Conservation (phyloP, 2,888 invertebrate species). For the Tinea semifulvella region DNA sequence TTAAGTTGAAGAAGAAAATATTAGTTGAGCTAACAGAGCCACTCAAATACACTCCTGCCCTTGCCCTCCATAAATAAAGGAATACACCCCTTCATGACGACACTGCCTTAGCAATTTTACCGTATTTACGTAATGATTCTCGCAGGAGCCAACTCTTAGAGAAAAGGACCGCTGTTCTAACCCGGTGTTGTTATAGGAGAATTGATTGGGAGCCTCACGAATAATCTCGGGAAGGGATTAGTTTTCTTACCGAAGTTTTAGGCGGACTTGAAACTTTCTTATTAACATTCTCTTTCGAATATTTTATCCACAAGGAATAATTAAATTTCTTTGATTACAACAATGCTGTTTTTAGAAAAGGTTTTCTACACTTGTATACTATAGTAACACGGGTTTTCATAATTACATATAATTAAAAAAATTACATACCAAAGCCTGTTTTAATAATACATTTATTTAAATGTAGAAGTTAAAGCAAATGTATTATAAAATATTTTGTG, state of each 20-base stretch:
- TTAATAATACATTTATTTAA: too few species aligned
- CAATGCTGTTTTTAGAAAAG: too few species aligned
- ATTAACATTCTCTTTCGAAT: slow-evolving; percentile 41
- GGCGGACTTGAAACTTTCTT: slow-evolving; percentile 31
- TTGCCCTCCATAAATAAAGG: slow-evolving; percentile 49
- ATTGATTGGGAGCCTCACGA: slow-evolving; percentile 51
- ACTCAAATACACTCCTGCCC: slow-evolving; percentile 54
- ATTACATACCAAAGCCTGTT: too few species aligned
- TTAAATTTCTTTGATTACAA: slow-evolving; percentile 24
- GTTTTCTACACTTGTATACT: too few species aligned
- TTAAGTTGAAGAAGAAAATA: slow-evolving; percentile 62
- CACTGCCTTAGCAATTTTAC: slow-evolving; percentile 48
- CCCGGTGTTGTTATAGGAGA: slow-evolving; percentile 50
- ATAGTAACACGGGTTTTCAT: too few species aligned
- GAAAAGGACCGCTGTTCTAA: slow-evolving; percentile 29
- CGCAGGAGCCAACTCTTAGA: slow-evolving; percentile 37
- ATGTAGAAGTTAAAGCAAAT: too few species aligned
- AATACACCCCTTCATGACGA: slow-evolving; percentile 44
- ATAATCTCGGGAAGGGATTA: slow-evolving; percentile 52
- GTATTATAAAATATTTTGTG: too few species aligned
- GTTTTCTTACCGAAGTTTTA: slow-evolving; percentile 44
- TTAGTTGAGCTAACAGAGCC: slow-evolving; percentile 60
- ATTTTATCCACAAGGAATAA: slow-evolving; percentile 35
- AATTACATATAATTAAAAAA: too few species aligned
- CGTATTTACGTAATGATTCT: slow-evolving; percentile 58